Evolutionary conservation across 2,888 invertebrate genomes (phyloP).

Genomic region (Nasonovia ribisnigri): DNA sequence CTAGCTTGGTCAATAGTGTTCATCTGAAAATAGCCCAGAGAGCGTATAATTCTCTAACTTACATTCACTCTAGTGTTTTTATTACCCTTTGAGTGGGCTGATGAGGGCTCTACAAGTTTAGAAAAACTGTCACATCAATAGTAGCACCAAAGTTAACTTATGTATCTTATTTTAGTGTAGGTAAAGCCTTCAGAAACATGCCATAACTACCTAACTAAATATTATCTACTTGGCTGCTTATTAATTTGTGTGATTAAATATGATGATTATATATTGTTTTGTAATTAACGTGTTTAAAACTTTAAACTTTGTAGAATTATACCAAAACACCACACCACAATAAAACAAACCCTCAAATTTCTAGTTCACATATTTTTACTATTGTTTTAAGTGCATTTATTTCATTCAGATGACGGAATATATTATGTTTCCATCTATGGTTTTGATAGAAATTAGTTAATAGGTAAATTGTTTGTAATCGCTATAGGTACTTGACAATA

Average conservation of each 20-base stretch:
- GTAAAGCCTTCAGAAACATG: neutral
- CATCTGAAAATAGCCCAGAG: neutral
- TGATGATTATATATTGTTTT: neutral
- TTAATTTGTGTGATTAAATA: neutral
- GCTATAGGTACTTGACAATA: neutral
- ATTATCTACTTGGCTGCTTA: neutral
- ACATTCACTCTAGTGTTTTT: neutral
- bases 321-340: neutral
- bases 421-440: neutral
- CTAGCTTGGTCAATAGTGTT: neutral
- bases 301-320: neutral
- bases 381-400: neutral
- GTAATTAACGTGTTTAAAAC: neutral
- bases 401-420: neutral
- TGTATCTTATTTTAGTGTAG: neutral
- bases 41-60: neutral
- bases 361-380: neutral
- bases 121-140: neutral
- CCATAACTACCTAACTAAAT: neutral
- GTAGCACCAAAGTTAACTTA: neutral
- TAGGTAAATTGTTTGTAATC: neutral
- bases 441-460: neutral
- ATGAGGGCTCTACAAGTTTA: neutral
- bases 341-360: neutral
- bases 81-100: neutral